Conservation (phyloP, 2,888 invertebrate genomes). For the Idaea biselata region DNA sequence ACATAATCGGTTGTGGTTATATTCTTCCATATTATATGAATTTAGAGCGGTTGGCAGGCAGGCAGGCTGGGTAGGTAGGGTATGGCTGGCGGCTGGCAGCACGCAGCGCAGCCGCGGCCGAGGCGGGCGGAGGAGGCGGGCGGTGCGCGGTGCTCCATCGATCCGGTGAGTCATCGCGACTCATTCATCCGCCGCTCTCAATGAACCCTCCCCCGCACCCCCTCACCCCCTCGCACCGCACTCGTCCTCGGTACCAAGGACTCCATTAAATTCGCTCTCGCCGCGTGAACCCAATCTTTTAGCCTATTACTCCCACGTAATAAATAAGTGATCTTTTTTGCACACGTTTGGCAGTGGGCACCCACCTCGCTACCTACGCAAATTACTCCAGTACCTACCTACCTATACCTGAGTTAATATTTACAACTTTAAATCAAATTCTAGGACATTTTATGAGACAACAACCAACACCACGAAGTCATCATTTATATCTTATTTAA, state of each 20-base stretch:
- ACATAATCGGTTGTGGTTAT: conserved; percentile 24
- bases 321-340: conserved; percentile 44
- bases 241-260: conserved; percentile 67
- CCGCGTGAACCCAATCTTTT: conserved; percentile 59
- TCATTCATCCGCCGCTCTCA: conserved; percentile 78
- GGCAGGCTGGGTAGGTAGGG: not conserved
- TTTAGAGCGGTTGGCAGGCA: conserved; percentile 21
- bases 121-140: conserved; percentile 31
- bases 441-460: not conserved
- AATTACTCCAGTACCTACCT: not conserved
- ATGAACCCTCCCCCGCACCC: conserved; percentile 60
- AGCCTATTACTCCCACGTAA: conserved; percentile 54
- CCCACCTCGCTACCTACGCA: conserved; percentile 30
- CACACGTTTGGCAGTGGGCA: conserved; percentile 34
- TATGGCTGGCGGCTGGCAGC: conserved; percentile 27
- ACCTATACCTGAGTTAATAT: conserved; percentile 3
- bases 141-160: conserved; percentile 47
- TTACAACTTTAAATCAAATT: conserved; percentile 10
- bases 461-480: not conserved
- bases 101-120: conserved; percentile 38
- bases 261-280: conserved; percentile 65
- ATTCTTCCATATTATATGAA: conserved; percentile 30
- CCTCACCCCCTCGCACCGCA: conserved; percentile 40
- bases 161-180: conserved; percentile 75
- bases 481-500: not conserved